Conservation (phyloP, 2,113 vertebrate genomes). For the Antechinus flavipes region DNA sequence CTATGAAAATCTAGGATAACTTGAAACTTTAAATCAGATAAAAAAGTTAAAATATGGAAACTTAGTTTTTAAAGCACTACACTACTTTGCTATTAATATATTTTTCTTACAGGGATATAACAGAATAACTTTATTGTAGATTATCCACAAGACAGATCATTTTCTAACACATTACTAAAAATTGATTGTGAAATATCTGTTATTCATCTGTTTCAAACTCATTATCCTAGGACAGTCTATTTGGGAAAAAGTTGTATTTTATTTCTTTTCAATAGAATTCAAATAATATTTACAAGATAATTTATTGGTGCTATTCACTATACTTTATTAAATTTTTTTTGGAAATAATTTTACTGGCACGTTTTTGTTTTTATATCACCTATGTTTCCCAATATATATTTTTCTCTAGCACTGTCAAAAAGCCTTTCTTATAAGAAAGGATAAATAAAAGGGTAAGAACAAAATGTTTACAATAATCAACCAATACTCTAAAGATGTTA, state of each 20-base stretch:
- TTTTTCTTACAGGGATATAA: neutral
- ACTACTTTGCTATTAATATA: neutral
- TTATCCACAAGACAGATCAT: neutral
- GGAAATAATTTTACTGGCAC: neutral
- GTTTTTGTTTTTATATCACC: neutral
- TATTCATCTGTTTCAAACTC: neutral
- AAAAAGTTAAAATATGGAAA: neutral
- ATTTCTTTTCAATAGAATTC: neutral
- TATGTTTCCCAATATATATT: neutral
- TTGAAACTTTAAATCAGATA: neutral
- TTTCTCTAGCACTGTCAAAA: neutral
- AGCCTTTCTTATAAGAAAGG: neutral
- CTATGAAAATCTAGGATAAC: neutral
- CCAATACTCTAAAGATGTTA: neutral
- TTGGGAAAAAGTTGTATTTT: neutral
- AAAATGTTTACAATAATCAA: neutral
- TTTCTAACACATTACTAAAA: neutral
- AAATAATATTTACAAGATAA: neutral
- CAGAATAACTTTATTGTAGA: neutral
- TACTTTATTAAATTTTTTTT: neutral
- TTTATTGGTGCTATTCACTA: neutral
- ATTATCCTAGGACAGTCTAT: neutral
- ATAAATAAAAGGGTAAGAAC: neutral
- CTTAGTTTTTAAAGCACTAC: too few relatives aligned
- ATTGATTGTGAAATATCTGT: slow-evolving; percentile 5